Conservation (phyloP, 92 coral and sea anemone genomes). For the Epizoanthus illoricatus region DNA sequence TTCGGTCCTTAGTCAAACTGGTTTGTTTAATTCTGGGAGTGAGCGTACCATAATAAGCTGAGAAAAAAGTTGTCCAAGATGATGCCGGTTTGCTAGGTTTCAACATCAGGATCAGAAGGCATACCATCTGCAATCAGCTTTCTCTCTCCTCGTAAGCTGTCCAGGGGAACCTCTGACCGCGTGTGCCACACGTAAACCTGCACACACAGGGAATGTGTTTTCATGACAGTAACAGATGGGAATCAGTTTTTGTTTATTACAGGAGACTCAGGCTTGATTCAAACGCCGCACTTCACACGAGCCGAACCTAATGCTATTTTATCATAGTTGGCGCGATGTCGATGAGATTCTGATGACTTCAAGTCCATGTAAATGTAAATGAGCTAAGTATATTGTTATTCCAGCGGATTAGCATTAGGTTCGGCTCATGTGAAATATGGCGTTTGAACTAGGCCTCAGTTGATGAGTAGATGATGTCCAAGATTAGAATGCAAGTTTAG, state of each 20-base stretch:
- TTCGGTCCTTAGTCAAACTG: too few relatives aligned
- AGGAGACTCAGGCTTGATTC: background rate
- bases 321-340: too few relatives aligned
- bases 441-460: too few relatives aligned
- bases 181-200: constrained; percentile 94
- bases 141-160: constrained; percentile 76
- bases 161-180: constrained; percentile 72
- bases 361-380: too few relatives aligned
- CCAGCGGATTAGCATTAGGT: too few relatives aligned
- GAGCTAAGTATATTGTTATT: background rate
- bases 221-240: background rate
- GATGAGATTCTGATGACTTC: too few relatives aligned
- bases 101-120: constrained; percentile 66
- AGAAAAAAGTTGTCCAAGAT: background rate
- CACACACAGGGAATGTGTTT: background rate
- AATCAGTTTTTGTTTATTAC: background rate
- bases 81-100: constrained; percentile 45
- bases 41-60: background rate
- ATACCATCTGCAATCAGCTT: constrained; percentile 55
- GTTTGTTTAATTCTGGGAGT: background rate
- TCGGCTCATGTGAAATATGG: too few relatives aligned
- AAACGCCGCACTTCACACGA: too few relatives aligned
- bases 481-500: background rate
- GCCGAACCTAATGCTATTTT: too few relatives aligned
- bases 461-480: background rate